These are phyloP conservation scores for Gastrophysa polygoni DNA, from an alignment of 2,888 invertebrate genomes.

Conservation along the genomic window DNA sequence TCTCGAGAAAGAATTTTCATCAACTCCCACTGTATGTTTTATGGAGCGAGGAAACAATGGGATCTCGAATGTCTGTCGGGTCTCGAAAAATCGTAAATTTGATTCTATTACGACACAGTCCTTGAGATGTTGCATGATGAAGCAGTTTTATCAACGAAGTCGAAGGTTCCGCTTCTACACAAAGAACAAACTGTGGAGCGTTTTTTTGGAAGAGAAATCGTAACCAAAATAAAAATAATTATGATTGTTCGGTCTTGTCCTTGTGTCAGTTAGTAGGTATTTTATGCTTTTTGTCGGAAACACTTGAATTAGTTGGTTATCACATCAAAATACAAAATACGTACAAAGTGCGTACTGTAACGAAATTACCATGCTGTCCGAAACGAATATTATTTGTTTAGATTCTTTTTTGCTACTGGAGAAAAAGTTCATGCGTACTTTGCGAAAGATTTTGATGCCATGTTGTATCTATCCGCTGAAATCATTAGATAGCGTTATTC, in stretches of 20 bases:
- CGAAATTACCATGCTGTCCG: no score
- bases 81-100: not conserved
- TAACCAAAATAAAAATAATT: slow-evolving; percentile 9
- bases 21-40: no score
- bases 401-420: no score
- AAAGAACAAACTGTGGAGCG: slow-evolving; percentile 4
- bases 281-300: not conserved
- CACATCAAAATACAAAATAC: no score
- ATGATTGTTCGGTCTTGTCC: not conserved
- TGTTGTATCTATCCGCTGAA: no score
- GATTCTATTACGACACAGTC: not conserved
- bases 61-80: not conserved
- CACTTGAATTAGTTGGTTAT: not conserved
- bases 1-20: no score
- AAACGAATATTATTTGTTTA: no score
- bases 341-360: no score
- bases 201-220: slow-evolving; percentile 11
- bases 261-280: not conserved
- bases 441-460: no score
- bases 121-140: not conserved
- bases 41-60: not conserved
- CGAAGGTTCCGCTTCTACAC: not conserved
- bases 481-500: no score
- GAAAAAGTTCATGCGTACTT: no score
- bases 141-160: not conserved